Evolutionary conservation across 2,113 vertebrate species (phyloP), one percentile per base, ranked within the genome.

Genomic region (Chlamydotis undulata): DNA sequence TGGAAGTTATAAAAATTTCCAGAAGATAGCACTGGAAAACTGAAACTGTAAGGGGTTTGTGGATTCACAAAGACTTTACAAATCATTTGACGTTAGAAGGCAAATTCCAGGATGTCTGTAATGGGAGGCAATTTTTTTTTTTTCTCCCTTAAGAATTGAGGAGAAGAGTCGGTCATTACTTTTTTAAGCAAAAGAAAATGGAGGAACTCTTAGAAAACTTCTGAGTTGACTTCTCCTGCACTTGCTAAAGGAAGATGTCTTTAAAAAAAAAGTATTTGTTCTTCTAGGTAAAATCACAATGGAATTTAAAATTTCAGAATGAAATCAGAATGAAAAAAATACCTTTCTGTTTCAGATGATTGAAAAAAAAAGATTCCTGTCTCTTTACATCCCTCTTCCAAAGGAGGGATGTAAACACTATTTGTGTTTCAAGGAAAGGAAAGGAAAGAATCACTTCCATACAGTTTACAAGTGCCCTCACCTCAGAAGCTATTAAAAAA

Each of bases 21-120:
- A 47, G 24, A 84, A 76, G 28, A 49, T 7, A 49, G 5, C 11
- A 43, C 2, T 41, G 12, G 19, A 22, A 56, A 90, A 60, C 16
- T 17, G 31, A 59, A 52, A 26, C 26, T 12, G 7, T 24, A 60
- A 56, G 22, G 14, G 10, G 5, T 16, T n/a, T 57, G 11, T 4
- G 26, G 63, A 43, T 47, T 87, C 69, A 71, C 25, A 47, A 49
- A 68, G 26, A 55, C 8, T 70, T 86, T 77, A 35, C 28, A 67
- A 41, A 0, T 45, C 31, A 24, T n/a, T 26, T 80, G 22, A 14
- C 0, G 0, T 39, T 47, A 12, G 47, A 63, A 21, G 28, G 12
- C 41, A 57, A 65, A 68, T 73, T 77, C 31, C 57, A 35, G 26
- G 29, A 68, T 31, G 50, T 8, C 9, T 57, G 22, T 55, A 67